Evolutionary conservation across 2,888 invertebrate genomes (phyloP).

Genomic region (Xylophagus ater): DNA sequence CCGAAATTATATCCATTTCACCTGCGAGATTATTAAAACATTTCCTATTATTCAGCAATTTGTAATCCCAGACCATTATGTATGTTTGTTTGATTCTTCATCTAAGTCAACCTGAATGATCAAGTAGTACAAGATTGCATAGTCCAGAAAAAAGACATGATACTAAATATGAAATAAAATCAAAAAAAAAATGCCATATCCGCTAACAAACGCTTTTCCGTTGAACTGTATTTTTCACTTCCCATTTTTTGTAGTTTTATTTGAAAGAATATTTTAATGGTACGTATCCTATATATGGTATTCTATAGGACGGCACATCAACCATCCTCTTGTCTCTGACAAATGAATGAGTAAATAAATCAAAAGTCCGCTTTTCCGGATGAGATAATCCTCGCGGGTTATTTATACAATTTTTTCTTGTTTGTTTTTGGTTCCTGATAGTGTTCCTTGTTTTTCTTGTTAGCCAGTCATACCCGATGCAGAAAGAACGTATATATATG

Average conservation of each 20-base stretch:
- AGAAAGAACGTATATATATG: slow-evolving; percentile 5
- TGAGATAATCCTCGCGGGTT: slow-evolving; percentile 26
- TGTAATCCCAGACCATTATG: no score
- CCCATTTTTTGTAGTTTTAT: slow-evolving; percentile 5
- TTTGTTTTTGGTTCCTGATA: neutral
- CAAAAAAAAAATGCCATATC: slow-evolving; percentile 6
- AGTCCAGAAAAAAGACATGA: neutral
- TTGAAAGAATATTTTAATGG: neutral
- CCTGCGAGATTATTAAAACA: no score
- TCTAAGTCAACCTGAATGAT: no score
- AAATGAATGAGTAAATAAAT: slow-evolving; percentile 27
- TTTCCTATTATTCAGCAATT: no score
- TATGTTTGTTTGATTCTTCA: no score
- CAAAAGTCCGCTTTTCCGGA: slow-evolving; percentile 26
- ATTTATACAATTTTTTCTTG: slow-evolving; percentile 19
- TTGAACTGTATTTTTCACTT: slow-evolving; percentile 13
- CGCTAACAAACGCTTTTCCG: slow-evolving; percentile 12
- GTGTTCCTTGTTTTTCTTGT: slow-evolving; percentile 5
- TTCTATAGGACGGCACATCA: slow-evolving; percentile 7
- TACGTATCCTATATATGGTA: neutral
- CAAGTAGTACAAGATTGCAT: no score
- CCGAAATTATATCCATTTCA: no score
- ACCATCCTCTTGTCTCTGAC: slow-evolving; percentile 20
- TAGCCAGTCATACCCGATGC: neutral
- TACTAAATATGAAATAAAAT: neutral